Percentiles rank a stretch among this genome's conserved stretches.
Conservation (phyloP, 1,140 invertebrate genomes). For the Akabosia matsudoensis region DNA sequence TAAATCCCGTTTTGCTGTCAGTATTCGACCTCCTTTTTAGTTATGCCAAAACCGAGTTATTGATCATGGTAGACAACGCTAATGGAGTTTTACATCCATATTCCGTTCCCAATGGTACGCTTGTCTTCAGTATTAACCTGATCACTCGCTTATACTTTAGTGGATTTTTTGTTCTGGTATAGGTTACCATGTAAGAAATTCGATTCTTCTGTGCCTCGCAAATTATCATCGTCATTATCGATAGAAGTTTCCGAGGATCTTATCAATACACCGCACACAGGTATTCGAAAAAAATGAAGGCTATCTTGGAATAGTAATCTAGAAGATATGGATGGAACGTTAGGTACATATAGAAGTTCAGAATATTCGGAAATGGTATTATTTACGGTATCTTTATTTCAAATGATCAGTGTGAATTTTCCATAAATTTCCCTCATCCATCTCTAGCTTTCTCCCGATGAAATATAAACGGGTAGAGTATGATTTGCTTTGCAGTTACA, state of each 20-base stretch:
- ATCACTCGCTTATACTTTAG: not conserved
- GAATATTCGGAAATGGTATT: not conserved
- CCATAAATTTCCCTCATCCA: constrained; percentile 12
- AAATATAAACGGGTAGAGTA: no score
- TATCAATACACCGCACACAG: no score
- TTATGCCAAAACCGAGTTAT: constrained; percentile 7
- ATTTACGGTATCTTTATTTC: not conserved
- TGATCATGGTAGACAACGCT: constrained; percentile 20
- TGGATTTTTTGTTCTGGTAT: not conserved
- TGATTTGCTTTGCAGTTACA: no score
- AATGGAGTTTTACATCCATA: constrained; percentile 24
- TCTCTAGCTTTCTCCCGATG: not conserved
- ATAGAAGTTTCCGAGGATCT: not conserved
- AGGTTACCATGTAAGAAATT: no score
- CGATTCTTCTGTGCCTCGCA: no score
- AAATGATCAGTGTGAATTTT: constrained; percentile 11
- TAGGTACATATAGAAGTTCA: not conserved
- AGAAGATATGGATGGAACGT: not conserved
- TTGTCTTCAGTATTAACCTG: not conserved
- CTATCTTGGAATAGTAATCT: no score
- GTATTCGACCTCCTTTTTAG: not conserved
- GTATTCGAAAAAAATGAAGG: not conserved
- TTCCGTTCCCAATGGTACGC: constrained; percentile 11
- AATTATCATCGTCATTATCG: constrained; percentile 22
- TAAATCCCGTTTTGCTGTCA: not conserved